Base-by-base conservation (phyloP, 1,140 invertebrate species). In the Drosophila serrata region DNA sequence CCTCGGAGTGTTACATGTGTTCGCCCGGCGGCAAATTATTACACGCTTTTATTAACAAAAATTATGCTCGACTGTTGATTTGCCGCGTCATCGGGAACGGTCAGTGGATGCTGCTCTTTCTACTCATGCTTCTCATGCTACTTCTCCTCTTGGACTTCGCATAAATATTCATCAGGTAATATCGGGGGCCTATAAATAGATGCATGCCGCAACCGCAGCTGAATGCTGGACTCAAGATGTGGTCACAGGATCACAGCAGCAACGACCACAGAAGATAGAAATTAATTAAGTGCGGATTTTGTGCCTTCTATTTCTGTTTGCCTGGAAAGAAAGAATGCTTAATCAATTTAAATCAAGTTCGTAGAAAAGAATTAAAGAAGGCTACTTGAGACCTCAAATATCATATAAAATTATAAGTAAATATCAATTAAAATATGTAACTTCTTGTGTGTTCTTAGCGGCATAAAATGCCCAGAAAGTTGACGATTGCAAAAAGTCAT, bases 121-220 rank as follows among this genome's bases (percentile, higher is more conserved):
- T 42, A 11, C 31, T 39, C 29, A 43, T 53, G 24, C 61, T 67
- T 40, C 40, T 37, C 33, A 11, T 12, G 4, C 33, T 33, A 4
- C 11, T 33, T 33, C 8, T n/a, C 12, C 13, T 35, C 15, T 12
- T 35, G 37, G 43, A 15, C 15, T 72, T 49, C 48, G 33, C 73
- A 76, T 88, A 75, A 88, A 87, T 87, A 87, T 88, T 87, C 82
- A 84, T 84, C 60, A 76, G 51, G 42, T 76, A 55, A 88, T 87
- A 82, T 80, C 65, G 53, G 56, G 56, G 62, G 13, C 40, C 67
- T 58, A 79, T 87, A 87, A 87, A 87, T 87, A 87, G 79, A 60
- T 60, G 56, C 39, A 53, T 27, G 11, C 53, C 17, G 59, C 46
- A 51, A 13, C 22, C 42, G 53, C 24, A 63, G 60, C 27, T 29